A percentile compares a stretch with the other conserved stretches of the same genome.
Evolutionary conservation across 2,113 vertebrate genomes (phyloP).

Genomic region (Phycodurus eques): DNA sequence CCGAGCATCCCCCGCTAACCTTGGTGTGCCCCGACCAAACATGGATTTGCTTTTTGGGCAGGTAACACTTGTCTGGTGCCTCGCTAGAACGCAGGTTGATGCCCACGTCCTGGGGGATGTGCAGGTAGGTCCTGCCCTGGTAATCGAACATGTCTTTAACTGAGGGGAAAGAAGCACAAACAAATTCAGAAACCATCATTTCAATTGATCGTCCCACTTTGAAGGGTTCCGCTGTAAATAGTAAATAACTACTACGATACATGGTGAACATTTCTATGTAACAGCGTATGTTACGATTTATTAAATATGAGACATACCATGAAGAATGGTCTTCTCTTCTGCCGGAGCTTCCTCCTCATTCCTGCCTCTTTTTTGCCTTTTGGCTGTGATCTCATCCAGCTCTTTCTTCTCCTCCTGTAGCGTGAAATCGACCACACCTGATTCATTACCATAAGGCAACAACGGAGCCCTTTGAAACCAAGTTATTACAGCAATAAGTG

Average conservation of each 20-base stretch:
- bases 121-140: constrained; percentile 95
- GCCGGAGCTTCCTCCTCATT: constrained; percentile 91
- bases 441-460: neutral
- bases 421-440: constrained; percentile 11
- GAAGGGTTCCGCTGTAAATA: too few species aligned
- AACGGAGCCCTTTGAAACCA: neutral
- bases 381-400: constrained; percentile 94
- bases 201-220: too few species aligned
- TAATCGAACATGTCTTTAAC: constrained; percentile 99
- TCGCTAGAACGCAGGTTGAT: constrained; percentile 89
- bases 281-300: too few species aligned
- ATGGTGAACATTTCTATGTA: too few species aligned
- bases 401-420: constrained; percentile 93
- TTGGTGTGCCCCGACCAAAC: constrained; percentile 98
- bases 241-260: too few species aligned
- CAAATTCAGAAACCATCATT: neutral
- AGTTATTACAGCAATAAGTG: neutral
- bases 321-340: constrained; percentile 95
- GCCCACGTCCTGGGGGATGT: constrained; percentile 95
- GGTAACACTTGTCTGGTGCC: constrained; percentile 93
- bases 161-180: constrained; percentile 46
- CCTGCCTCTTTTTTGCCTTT: constrained; percentile 95
- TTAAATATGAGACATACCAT: constrained; percentile 74
- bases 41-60: constrained; percentile 97
- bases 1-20: constrained; percentile 64